phyloP scores from a whole-genome alignment of 2,797 vertebrate species.

The Sebastes cheni region DNA sequence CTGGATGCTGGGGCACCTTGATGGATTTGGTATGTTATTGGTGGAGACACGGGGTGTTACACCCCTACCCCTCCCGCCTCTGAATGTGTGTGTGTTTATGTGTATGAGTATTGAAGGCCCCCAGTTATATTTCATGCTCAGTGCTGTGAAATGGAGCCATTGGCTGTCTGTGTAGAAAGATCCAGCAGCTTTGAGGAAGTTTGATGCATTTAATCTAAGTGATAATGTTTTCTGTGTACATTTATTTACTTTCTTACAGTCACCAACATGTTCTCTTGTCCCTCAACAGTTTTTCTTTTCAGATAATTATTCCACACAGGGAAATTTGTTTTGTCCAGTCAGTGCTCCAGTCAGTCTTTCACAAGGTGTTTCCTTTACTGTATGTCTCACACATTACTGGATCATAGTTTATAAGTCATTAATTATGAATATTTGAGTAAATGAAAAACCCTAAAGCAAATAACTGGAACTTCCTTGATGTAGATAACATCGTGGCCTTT shows the following conservation, averaged over 20 bases:
- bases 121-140: slow-evolving; percentile 19
- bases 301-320: not conserved
- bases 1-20: slow-evolving; percentile 65
- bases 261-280: not conserved
- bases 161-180: slow-evolving; percentile 11
- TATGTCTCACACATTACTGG: not conserved
- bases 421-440: not conserved
- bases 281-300: not conserved
- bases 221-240: not conserved
- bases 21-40: slow-evolving; percentile 84
- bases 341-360: not conserved
- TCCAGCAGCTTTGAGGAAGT: slow-evolving; percentile 17
- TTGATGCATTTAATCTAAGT: slow-evolving; percentile 28
- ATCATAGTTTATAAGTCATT: not conserved
- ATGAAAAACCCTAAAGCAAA: not conserved
- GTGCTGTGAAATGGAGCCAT: slow-evolving; percentile 30
- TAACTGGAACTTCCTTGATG: not conserved
- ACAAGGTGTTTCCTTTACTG: not conserved
- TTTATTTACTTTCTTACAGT: not conserved
- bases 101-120: slow-evolving; percentile 21
- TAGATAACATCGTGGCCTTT: not conserved
- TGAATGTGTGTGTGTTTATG: slow-evolving; percentile 28
- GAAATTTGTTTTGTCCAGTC: not conserved
- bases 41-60: slow-evolving; percentile 72
- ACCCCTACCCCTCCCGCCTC: slow-evolving; percentile 42